These are phyloP conservation scores for Dendrolimus punctatus DNA, from an alignment of 1,140 invertebrate genomes.

Conservation along the genomic window DNA sequence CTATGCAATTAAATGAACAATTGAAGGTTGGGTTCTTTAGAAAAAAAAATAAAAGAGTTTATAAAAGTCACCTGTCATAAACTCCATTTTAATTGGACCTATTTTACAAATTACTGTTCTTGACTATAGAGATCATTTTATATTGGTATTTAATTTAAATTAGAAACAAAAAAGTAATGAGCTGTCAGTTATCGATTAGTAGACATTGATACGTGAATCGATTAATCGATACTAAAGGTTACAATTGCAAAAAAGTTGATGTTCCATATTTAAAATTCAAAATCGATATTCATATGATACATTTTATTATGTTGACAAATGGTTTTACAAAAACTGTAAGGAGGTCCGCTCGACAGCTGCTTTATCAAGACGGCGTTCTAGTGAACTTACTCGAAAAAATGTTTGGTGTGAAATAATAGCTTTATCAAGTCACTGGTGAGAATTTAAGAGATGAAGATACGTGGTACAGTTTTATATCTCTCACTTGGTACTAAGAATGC, in stretches of 20 bases:
- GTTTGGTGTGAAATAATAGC: no score
- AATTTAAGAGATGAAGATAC: no score
- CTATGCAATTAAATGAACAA: conserved; percentile 17
- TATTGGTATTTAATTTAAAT: conserved; percentile 6
- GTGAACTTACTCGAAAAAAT: no score
- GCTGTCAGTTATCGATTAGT: conserved; percentile 7
- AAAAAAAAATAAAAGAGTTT: conserved; percentile 12
- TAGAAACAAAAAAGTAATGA: conserved; percentile 10
- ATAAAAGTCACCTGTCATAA: conserved; percentile 12
- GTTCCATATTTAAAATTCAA: conserved; percentile 12
- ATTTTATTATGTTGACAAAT: no score
- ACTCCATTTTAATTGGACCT: conserved; percentile 9
- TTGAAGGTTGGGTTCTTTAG: conserved; percentile 13
- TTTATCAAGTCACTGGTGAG: no score
- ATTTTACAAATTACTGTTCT: conserved; percentile 1
- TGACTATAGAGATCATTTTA: conserved; percentile 6
- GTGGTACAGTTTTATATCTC: no score
- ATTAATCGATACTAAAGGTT: conserved; percentile 17
- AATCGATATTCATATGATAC: conserved; percentile 15
- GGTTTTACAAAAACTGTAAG: no score
- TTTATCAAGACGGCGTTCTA: no score
- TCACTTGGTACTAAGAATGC: no score
- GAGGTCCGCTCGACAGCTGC: no score
- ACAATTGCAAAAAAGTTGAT: conserved; percentile 9
- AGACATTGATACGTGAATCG: conserved; percentile 14